A percentile compares a stretch with the other conserved stretches of the same genome.
phyloP scores from a whole-genome alignment of 2,888 invertebrate species.

The Phyllotreta cruciferae region DNA sequence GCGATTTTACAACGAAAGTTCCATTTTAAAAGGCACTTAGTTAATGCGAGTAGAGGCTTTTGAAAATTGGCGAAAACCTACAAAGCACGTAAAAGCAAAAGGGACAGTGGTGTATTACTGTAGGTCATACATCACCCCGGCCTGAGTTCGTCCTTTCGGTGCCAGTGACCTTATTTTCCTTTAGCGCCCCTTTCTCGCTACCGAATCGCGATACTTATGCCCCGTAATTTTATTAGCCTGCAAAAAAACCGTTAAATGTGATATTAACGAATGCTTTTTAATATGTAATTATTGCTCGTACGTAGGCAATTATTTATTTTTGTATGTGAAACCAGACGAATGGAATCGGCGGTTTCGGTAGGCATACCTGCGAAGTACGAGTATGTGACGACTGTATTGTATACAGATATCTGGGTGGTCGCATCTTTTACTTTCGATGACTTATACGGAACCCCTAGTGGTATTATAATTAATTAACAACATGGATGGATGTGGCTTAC shows the following conservation, averaged over 20 bases:
- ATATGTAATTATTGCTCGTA: no score
- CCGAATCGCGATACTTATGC: conserved; percentile 5
- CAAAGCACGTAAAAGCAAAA: conserved; percentile 33
- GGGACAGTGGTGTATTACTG: conserved; percentile 37
- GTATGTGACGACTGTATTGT: conserved; percentile 42
- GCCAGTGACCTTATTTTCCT: conserved; percentile 37
- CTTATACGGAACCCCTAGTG: conserved; percentile 47
- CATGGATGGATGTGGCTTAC: conserved; percentile 39
- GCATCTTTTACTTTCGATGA: conserved; percentile 43
- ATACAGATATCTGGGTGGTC: conserved; percentile 48
- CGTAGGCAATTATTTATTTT: no score
- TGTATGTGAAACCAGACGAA: no score
- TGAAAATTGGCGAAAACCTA: conserved; percentile 15
- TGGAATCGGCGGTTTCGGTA: not conserved
- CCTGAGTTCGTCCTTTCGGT: conserved; percentile 48
- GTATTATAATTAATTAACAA: conserved; percentile 46
- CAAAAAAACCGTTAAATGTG: no score
- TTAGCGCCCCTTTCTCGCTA: conserved; percentile 11
- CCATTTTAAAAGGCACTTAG: conserved; percentile 18
- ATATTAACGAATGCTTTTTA: no score
- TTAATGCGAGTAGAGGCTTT: conserved; percentile 18
- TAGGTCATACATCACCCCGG: conserved; percentile 47
- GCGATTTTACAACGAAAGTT: conserved; percentile 9
- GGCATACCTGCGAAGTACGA: conserved; percentile 43
- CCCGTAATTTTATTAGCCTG: no score